Base-by-base conservation (phyloP, 2,888 invertebrate species). In the Linnaemya vulpina region DNA sequence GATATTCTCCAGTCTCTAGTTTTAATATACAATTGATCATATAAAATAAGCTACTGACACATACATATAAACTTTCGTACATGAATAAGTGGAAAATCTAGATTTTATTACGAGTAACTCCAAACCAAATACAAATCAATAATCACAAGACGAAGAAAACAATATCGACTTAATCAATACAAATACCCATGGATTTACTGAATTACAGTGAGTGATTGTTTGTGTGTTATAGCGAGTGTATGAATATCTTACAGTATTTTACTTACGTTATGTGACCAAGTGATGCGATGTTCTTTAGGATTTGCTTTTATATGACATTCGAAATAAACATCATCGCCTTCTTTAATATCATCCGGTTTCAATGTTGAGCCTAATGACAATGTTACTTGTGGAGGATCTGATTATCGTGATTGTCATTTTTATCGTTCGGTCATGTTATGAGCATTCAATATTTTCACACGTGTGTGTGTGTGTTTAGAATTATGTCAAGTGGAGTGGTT, bases 281-380 rank as follows among this genome's bases (percentile, higher is more conserved):
- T 94, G 89, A 96, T 96, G 90, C 95, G 95, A 91, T 95, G 95
- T 89, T 95, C 95, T 90, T 94, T 94, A 60, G 96, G 96, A 92
- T 96, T 96, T 73, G 96, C 95, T 89, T 94, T 94, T 89, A 96
- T 95, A 93, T 95, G 95, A 92, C 96, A 96, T 92, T 96, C 96
- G 90, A 96, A 96, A 92, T 96, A 96, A 75, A 96, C 96, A 91
- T 96, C 96, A 90, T 96, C 96, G 86, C 96, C 96, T 92, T 96
- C 96, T 90, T 96, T 96, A 89, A 96, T 96, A 90, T 96, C 95
- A 89, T 95, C 95, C 60, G 96, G 95, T 89, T 96, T 95, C 87
- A 96, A 93, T 60, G 96, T 96, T 89, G 95, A 95, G 87, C 96
- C 96, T 88, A 96, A 93, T 88, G 95, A 94, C 87, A 96, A 93